phyloP scores from a whole-genome alignment of 2,797 vertebrate genomes.

The Morelia viridis region DNA sequence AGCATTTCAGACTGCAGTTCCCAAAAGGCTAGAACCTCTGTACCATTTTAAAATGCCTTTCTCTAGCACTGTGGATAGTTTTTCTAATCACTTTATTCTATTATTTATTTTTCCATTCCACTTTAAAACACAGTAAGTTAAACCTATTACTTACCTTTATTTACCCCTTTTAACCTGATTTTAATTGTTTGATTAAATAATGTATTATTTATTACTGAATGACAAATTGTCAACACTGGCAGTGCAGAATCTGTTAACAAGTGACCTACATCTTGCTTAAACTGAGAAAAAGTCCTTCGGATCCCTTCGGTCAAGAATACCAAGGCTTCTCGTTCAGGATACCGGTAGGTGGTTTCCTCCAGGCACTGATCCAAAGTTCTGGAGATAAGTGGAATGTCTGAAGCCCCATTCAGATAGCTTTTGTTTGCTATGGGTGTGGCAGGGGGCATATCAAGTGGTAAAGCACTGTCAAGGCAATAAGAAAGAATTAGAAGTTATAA shows the following conservation, averaged over 20 bases:
- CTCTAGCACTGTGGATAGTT: neutral
- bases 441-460: conserved; percentile 66
- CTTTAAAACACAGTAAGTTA: neutral
- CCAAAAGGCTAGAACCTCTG: neutral
- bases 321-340: conserved; percentile 81
- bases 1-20: neutral
- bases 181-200: neutral
- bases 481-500: neutral
- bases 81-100: neutral
- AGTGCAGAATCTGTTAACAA: rapidly evolving
- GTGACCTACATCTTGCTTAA: conserved; percentile 81
- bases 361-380: conserved; percentile 79
- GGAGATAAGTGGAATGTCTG: conserved; percentile 60
- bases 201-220: neutral
- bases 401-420: conserved; percentile 83
- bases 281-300: conserved; percentile 81
- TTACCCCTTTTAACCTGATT: neutral
- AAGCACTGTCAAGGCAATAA: conserved; percentile 69
- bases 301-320: conserved; percentile 76
- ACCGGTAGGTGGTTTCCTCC: conserved; percentile 64
- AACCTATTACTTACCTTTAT: neutral
- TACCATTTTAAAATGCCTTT: neutral
- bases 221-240: neutral
- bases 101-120: neutral
- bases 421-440: conserved; percentile 69